Evolutionary conservation across 1,140 invertebrate species (phyloP).

Genomic region (Atta colombica): DNA sequence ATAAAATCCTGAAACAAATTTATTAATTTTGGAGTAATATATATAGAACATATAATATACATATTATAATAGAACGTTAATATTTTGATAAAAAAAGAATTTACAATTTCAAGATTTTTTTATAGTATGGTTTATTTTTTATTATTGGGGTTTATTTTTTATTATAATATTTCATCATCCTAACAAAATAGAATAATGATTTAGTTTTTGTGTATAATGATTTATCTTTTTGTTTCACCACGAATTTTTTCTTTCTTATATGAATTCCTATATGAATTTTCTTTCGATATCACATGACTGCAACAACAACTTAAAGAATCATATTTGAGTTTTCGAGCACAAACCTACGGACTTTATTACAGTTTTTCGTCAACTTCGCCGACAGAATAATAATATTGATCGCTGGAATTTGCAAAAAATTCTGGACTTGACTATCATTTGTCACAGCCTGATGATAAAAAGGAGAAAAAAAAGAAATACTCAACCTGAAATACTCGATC

Average conservation of each 20-base stretch:
- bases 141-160: background rate
- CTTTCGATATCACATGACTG: background rate
- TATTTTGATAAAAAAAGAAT: background rate
- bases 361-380: slow-evolving; percentile 8
- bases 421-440: background rate
- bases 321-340: background rate
- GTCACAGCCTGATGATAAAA: background rate
- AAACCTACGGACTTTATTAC: slow-evolving; percentile 16
- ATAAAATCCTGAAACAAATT: too few relatives aligned
- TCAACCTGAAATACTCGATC: background rate
- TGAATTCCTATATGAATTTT: background rate
- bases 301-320: slow-evolving; percentile 10
- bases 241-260: slow-evolving; percentile 2
- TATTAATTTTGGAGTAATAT: too few relatives aligned
- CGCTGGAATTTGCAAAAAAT: slow-evolving; percentile 26
- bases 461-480: background rate
- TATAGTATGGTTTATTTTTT: background rate
- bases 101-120: background rate
- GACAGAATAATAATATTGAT: slow-evolving; percentile 10
- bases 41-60: too few relatives aligned
- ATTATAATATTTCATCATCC: too few relatives aligned
- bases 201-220: too few relatives aligned
- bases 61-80: background rate
- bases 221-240: background rate
- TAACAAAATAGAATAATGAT: background rate